Evolutionary conservation across 2,113 vertebrate genomes (phyloP).

Genomic region (Neomonachus schauinslandi): DNA sequence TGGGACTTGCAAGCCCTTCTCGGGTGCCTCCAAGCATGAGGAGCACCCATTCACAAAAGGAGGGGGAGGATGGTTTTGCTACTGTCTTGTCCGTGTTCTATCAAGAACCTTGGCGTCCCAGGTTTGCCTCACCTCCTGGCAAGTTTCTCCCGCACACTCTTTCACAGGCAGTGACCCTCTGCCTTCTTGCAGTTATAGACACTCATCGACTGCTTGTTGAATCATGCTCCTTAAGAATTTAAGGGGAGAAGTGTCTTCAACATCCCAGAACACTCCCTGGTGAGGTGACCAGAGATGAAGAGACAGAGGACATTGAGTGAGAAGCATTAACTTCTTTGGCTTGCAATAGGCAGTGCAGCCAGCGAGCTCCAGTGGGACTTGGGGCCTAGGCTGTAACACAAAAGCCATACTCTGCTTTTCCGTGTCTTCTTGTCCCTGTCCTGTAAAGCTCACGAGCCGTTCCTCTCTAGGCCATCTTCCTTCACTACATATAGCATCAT

Average conservation of each 20-base stretch:
- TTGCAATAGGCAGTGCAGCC: not conserved
- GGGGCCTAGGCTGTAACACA: not conserved
- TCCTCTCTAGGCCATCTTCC: not conserved
- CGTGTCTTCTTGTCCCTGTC: accelerated
- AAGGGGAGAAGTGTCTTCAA: not conserved
- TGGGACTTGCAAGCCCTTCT: not conserved
- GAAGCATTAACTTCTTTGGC: not conserved
- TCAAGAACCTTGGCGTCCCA: not conserved
- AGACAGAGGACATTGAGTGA: not conserved
- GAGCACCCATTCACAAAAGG: not conserved
- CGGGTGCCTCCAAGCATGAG: not conserved
- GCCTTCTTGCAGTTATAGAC: not conserved
- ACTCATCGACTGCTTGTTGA: not conserved
- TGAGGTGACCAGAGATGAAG: not conserved
- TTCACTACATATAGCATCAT: not conserved
- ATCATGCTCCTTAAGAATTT: not conserved
- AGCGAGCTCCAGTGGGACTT: not conserved
- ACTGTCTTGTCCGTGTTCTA: not conserved
- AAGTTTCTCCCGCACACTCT: not conserved
- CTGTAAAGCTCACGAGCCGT: not conserved
- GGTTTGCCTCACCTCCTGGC: not conserved
- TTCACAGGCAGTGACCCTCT: not conserved
- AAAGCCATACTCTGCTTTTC: not conserved
- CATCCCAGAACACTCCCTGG: not conserved
- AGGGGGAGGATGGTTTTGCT: not conserved